Base-by-base conservation (phyloP, 1,140 invertebrate species). In the Anastrepha obliqua region DNA sequence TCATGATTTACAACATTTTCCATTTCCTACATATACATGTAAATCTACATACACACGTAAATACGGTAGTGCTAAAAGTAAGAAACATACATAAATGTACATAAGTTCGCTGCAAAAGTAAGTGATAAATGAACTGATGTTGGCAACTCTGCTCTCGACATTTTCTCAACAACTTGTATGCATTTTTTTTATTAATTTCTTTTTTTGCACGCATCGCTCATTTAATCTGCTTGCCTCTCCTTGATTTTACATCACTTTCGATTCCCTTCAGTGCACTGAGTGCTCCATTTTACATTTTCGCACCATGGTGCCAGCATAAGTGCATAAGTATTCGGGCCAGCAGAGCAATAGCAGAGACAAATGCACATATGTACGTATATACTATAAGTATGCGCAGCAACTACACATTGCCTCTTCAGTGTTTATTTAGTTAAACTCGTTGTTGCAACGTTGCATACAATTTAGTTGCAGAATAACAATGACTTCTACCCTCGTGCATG, bases 361-460 rank as follows among this genome's bases (percentile, higher is more conserved):
- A 55, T 55, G 51, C 11, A 55, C 2, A 55, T 29, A 29, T 55
- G 51, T 55, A 55, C 11, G 11, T 55, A 11, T 55, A 55, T 62
- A 62, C 60, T 2, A 55, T 55, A 55, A 55, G 51, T 29, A 29
- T 44, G 11, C 67, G 11, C 42, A 74, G 67, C 42, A 74, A 74
- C 15, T 74, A 42, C 42, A 47, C 15, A 74, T 39, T 42, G 67
- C 39, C 42, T 11, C 42, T 44, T 74, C 7, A n/a, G 67, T n/a
- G 44, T 74, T 74, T 74, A 74, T 44, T 44, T 74, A 74, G 39
- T 74, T 67, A 67, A 67, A 29, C 39, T 67, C 65, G 39, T 67
- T 67, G 65, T 67, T 74, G 67, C 39, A 74, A 74, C 42, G 39
- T 74, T 74, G 39, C 42, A 74, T 74, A 42, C 67, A 74, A 74